phyloP scores from a whole-genome alignment of 2,888 invertebrate species.

The Dioctria linearis region DNA sequence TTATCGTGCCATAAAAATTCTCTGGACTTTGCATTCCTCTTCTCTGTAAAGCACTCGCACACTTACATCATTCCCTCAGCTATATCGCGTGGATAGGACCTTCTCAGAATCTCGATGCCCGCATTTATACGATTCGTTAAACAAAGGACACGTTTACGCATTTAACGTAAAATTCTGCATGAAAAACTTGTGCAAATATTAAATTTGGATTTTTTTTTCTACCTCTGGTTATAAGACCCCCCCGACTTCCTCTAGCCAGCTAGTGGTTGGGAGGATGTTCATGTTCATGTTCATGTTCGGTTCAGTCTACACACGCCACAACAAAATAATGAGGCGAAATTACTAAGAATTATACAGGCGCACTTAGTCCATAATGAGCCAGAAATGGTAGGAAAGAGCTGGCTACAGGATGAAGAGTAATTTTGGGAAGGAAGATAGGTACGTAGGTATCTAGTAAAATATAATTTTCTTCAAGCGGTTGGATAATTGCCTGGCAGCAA shows the following conservation, averaged over 20 bases:
- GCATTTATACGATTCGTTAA: slow-evolving; percentile 72
- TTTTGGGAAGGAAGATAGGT: background rate
- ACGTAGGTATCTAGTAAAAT: slow-evolving; percentile 28
- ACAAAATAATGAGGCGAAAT: slow-evolving; percentile 45
- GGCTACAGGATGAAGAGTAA: background rate
- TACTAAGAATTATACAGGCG: slow-evolving; percentile 50
- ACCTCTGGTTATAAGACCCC: slow-evolving; percentile 17
- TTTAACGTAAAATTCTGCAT: slow-evolving; percentile 57
- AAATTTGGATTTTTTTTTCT: slow-evolving; percentile 49
- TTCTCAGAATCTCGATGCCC: slow-evolving; percentile 62
- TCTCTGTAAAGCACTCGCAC: background rate
- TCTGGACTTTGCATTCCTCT: slow-evolving; percentile 17
- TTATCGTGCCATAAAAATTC: slow-evolving; percentile 36
- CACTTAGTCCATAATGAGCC: slow-evolving; percentile 47
- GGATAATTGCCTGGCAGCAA: slow-evolving; percentile 51
- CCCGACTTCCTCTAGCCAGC: background rate
- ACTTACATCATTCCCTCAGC: background rate
- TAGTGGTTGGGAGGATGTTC: background rate
- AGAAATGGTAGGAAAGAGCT: background rate
- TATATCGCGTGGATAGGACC: background rate
- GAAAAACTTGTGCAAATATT: slow-evolving; percentile 55
- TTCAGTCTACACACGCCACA: slow-evolving; percentile 10
- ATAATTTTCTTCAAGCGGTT: slow-evolving; percentile 51
- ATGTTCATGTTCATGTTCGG: background rate
- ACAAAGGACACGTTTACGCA: slow-evolving; percentile 69